Conservation (phyloP, 30 jellyfish, hydroid and myxozoan species). For the Turritopsis rubra region DNA sequence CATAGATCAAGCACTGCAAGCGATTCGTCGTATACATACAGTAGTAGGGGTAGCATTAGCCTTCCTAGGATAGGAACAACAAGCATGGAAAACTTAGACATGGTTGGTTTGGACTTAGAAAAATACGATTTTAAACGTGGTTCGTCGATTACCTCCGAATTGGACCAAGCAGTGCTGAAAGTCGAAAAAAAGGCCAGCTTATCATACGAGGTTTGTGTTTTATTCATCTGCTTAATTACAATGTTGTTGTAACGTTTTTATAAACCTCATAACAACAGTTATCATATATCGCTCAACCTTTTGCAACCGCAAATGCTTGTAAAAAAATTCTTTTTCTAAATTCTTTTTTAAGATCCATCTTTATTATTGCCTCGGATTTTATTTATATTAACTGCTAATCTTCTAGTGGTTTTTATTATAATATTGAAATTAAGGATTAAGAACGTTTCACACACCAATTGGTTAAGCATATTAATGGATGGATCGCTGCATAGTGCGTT, state of each 20-base stretch:
- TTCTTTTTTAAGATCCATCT: neutral
- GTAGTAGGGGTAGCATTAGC: neutral
- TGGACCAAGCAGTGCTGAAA: neutral
- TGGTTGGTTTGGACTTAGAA: neutral
- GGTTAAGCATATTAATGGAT: neutral
- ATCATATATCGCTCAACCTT: no score
- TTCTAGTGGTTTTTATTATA: neutral
- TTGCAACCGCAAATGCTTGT: neutral
- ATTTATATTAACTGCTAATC: neutral
- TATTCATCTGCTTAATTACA: no score
- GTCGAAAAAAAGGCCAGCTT: neutral
- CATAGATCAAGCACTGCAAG: neutral
- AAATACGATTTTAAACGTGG: neutral
- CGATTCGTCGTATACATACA: neutral
- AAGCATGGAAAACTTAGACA: conserved; percentile 8
- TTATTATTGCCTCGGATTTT: neutral
- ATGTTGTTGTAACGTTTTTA: no score
- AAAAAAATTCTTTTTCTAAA: no score
- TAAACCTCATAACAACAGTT: neutral
- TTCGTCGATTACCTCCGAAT: neutral
- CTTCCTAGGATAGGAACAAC: conserved; percentile 2
- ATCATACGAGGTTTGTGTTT: neutral
- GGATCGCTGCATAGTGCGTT: neutral
- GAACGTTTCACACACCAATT: neutral
- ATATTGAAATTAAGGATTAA: neutral